These are phyloP conservation scores for Philonicus albiceps DNA, from an alignment of 2,888 invertebrate species.

Conservation along the genomic window DNA sequence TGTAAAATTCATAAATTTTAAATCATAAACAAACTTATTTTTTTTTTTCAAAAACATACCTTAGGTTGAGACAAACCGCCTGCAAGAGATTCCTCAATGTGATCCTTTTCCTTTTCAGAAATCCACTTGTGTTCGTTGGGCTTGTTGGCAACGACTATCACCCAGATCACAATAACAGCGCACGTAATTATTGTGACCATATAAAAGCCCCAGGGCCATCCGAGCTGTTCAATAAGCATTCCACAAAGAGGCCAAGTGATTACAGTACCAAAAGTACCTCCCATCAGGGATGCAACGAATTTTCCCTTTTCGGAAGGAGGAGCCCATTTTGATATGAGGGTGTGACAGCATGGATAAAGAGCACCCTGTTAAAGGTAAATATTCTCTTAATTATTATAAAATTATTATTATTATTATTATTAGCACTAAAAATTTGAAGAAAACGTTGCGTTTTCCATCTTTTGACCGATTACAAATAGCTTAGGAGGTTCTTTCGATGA, in stretches of 20 bases:
- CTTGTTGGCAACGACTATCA: slow-evolving; percentile 70
- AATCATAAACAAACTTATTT: background rate
- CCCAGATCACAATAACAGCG: slow-evolving; percentile 68
- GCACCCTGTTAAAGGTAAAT: too few relatives aligned
- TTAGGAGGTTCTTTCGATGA: too few relatives aligned
- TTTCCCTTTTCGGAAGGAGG: slow-evolving; percentile 79
- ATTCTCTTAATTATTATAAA: too few relatives aligned
- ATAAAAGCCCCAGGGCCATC: slow-evolving; percentile 76
- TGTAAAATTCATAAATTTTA: slow-evolving; percentile 55
- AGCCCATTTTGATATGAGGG: slow-evolving; percentile 75
- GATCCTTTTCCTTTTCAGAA: slow-evolving; percentile 69
- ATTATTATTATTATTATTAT: too few relatives aligned
- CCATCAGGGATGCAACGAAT: slow-evolving; percentile 76
- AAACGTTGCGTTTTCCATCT: too few relatives aligned
- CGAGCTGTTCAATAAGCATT: slow-evolving; percentile 68
- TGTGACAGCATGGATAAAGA: slow-evolving; percentile 71
- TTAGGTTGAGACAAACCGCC: background rate
- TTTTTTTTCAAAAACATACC: background rate
- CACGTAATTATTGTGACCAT: slow-evolving; percentile 66
- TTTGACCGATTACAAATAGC: too few relatives aligned
- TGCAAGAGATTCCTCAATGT: slow-evolving; percentile 70
- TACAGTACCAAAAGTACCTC: slow-evolving; percentile 76
- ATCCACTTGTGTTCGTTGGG: slow-evolving; percentile 72
- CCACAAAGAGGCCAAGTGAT: slow-evolving; percentile 75
- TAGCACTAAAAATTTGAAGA: too few relatives aligned